Percentiles rank a stretch among this genome's conserved stretches.
Evolutionary conservation across 1,140 invertebrate genomes (phyloP).

Genomic region (Ostrea edulis): DNA sequence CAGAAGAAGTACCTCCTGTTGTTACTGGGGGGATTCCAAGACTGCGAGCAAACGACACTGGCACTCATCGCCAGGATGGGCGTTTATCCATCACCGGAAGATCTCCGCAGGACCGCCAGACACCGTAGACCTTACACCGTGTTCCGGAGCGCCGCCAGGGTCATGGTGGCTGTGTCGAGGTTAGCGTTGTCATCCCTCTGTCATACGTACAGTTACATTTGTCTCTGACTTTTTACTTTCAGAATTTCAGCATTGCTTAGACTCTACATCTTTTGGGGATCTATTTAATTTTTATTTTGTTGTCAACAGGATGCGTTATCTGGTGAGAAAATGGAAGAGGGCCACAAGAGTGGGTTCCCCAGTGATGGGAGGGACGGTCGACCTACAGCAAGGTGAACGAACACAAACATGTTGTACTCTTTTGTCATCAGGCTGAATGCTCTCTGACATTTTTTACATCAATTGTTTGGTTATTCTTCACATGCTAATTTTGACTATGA

Average conservation of each 20-base stretch:
- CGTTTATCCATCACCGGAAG: constrained; percentile 65
- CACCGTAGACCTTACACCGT: constrained; percentile 61
- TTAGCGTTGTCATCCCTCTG: neutral
- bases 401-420: neutral
- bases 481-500: no score
- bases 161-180: constrained; percentile 85
- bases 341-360: constrained; percentile 73
- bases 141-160: constrained; percentile 84
- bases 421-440: no score
- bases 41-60: constrained; percentile 78
- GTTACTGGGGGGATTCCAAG: constrained; percentile 85
- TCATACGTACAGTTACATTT: no score
- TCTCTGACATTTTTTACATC: no score
- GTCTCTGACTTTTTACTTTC: neutral
- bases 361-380: constrained; percentile 68
- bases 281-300: constrained; percentile 32
- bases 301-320: constrained; percentile 85
- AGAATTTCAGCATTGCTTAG: no score
- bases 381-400: constrained; percentile 65
- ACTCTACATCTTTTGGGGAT: neutral
- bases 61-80: constrained; percentile 75
- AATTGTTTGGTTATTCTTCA: no score
- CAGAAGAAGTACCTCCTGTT: constrained; percentile 91
- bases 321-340: constrained; percentile 85
- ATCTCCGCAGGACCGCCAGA: constrained; percentile 41